Evolutionary conservation across 2,797 vertebrate species (phyloP), one percentile per base, ranked within the genome.

Genomic region (Aeoliscus strigatus): DNA sequence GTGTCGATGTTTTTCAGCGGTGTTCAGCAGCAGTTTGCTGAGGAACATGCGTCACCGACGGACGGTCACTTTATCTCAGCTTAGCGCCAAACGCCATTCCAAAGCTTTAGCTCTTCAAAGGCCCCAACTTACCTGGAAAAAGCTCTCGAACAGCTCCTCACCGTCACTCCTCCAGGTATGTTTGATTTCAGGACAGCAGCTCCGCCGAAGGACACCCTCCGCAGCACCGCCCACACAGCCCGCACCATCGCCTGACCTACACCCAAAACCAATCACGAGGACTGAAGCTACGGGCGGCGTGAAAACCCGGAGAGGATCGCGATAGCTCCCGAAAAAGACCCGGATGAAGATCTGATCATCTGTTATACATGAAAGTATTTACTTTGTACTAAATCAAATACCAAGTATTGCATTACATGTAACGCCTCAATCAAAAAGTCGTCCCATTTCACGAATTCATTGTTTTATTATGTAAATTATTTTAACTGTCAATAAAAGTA

Each of bases 191-290:
- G 29, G 12, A 35, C 50, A 1, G 64, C 5, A 0, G 35, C 54
- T 14, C 67, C 70, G 28, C 62, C 39, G 2, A 30, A 24, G 46
- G 66, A 52, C 44, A 75, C 48, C 52, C 39, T 37, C 44, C 75
- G 72, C 0, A 87, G 79, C 64, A 27, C 83, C 84, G 79, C 88
- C 87, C 86, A 77, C 50, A 85, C 11, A 1, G 14, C 35, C 66
- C 83, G 71, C 77, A 51, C 83, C 87, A 89, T 89, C 56, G 74
- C 67, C 70, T 80, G 80, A 86, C 65, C 34, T 5, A 27, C 35
- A 21, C 17, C 45, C 14, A 31, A 43, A 44, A 65, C 88, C 88
- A 89, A 90, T 89, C 83, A 86, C 41, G 42, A 11, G 32, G 25
- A 2, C 2, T 21, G 48, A 6, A n/a, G 50, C 8, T 1, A 10